Evolutionary conservation across 2,888 invertebrate species (phyloP).

Genomic region (Pyrocoelia pectoralis): DNA sequence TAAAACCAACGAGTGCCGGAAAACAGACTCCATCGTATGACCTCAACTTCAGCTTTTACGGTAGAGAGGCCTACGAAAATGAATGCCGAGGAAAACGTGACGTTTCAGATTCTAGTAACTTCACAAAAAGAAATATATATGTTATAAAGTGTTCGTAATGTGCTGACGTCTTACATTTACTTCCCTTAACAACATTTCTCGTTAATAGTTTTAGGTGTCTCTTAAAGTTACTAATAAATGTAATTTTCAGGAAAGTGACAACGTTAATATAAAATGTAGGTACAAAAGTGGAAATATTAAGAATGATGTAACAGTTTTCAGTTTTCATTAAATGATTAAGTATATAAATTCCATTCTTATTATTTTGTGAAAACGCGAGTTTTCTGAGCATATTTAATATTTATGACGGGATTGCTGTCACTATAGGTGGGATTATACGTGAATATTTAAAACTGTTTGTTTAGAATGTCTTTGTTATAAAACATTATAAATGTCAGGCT

Average conservation of each 20-base stretch:
- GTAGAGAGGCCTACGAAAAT: slow-evolving; percentile 24
- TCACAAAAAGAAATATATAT: slow-evolving; percentile 25
- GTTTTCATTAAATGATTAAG: neutral
- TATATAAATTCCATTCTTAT: slow-evolving; percentile 8
- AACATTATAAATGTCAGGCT: slow-evolving; percentile 11
- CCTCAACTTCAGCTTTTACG: slow-evolving; percentile 33
- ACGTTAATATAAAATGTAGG: too few relatives aligned
- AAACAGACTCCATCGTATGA: slow-evolving; percentile 27
- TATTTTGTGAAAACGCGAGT: slow-evolving; percentile 18
- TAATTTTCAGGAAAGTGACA: neutral
- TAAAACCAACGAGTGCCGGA: slow-evolving; percentile 33
- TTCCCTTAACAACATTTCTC: slow-evolving; percentile 1
- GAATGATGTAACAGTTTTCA: neutral
- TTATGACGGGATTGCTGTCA: slow-evolving; percentile 17
- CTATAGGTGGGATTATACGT: slow-evolving; percentile 27
- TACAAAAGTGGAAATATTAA: too few relatives aligned
- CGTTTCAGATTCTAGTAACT: slow-evolving; percentile 24
- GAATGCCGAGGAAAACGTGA: slow-evolving; percentile 31
- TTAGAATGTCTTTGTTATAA: slow-evolving; percentile 16
- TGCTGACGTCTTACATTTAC: slow-evolving; percentile 23
- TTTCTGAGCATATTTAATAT: slow-evolving; percentile 26
- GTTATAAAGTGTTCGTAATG: slow-evolving; percentile 24
- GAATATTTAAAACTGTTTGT: slow-evolving; percentile 22
- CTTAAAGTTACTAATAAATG: neutral
- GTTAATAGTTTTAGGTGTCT: neutral